Conservation (phyloP, 2,113 vertebrate genomes). For the Chaetorhynchus papuensis region DNA sequence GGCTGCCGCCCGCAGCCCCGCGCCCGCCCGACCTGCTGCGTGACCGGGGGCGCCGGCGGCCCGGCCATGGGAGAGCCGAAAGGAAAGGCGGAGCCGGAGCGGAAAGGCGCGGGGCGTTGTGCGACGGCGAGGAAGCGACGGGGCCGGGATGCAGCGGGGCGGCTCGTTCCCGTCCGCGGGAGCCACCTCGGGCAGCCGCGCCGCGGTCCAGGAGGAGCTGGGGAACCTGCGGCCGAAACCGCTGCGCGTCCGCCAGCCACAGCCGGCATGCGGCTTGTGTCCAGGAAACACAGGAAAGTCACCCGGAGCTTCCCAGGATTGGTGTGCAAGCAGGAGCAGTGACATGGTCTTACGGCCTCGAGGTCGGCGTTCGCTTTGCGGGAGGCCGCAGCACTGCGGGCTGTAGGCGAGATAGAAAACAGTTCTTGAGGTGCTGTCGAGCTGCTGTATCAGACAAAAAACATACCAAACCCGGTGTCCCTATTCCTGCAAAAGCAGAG, state of each 20-base stretch:
- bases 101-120: not conserved
- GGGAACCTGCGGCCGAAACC: fast-evolving
- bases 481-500: not conserved
- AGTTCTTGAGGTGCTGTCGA: not conserved
- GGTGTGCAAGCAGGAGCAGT: fast-evolving
- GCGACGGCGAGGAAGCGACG: not conserved
- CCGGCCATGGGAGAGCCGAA: slow-evolving; percentile 16
- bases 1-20: not conserved
- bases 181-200: not conserved
- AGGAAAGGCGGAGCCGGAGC: not conserved
- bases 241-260: not conserved
- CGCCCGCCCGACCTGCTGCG: slow-evolving; percentile 70
- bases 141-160: not conserved
- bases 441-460: not conserved
- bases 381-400: not conserved
- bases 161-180: not conserved
- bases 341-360: fast-evolving
- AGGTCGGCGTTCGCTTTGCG: not conserved
- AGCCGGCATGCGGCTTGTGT: fast-evolving
- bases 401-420: fast-evolving
- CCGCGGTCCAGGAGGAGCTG: fast-evolving
- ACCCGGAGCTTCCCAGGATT: not conserved
- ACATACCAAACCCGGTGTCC: fast-evolving
- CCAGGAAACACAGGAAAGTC: fast-evolving
- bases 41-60: slow-evolving; percentile 58